These are phyloP conservation scores for Phrynocephalus versicolor DNA, from an alignment of 2,113 vertebrate genomes.

Conservation along the genomic window DNA sequence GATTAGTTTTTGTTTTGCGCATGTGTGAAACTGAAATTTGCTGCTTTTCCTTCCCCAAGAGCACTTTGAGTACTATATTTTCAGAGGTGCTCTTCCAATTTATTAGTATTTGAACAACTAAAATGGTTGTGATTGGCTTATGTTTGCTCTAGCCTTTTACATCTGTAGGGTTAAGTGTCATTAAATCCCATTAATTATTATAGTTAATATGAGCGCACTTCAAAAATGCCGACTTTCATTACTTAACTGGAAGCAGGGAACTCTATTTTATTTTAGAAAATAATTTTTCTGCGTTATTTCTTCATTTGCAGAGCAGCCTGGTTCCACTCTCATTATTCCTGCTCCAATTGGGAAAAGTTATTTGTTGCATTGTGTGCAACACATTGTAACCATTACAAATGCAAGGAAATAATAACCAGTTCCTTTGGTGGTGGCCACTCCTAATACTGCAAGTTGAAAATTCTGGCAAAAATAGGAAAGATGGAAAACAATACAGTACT, in stretches of 20 bases:
- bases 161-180: slow-evolving; percentile 45
- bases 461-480: too few species aligned
- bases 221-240: background rate
- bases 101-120: slow-evolving; percentile 30
- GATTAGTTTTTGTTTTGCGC: background rate
- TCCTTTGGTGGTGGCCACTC: too few species aligned
- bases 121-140: slow-evolving; percentile 39
- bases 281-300: too few species aligned
- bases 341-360: too few species aligned
- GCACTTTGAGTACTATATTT: slow-evolving; percentile 3
- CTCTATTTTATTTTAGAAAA: background rate
- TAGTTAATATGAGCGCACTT: slow-evolving; percentile 17
- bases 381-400: too few species aligned
- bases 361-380: too few species aligned
- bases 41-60: background rate
- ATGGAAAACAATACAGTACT: too few species aligned
- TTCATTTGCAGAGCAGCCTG: too few species aligned
- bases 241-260: background rate
- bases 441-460: too few species aligned
- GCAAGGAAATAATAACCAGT: too few species aligned
- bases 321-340: too few species aligned
- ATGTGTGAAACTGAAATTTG: background rate
- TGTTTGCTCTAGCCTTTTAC: slow-evolving; percentile 35
- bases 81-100: slow-evolving; percentile 1
- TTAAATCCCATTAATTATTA: slow-evolving; percentile 46